Evolutionary conservation across 2,113 vertebrate genomes (phyloP).

Genomic region (Gadus macrocephalus): DNA sequence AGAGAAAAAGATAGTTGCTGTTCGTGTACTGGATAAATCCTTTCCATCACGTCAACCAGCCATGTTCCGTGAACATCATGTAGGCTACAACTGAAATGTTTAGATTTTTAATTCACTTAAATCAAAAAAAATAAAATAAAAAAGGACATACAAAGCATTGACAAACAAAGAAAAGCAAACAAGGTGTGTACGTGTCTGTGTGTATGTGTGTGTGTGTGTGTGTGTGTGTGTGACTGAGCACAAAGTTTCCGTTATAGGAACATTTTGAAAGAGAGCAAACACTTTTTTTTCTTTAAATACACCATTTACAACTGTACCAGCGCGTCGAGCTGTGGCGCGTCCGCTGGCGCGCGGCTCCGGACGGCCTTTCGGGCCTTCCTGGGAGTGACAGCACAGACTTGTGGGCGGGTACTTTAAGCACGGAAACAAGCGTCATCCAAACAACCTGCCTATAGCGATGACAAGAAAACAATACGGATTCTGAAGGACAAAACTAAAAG

Average conservation of each 20-base stretch:
- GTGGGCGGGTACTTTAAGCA: conserved; percentile 17
- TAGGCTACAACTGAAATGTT: conserved; percentile 56
- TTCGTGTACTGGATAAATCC: conserved; percentile 15
- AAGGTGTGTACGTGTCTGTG: conserved; percentile 28
- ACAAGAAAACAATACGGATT: too few relatives aligned
- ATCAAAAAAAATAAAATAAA: conserved; percentile 37
- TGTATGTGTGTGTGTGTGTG: conserved; percentile 31
- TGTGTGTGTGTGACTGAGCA: conserved; percentile 37
- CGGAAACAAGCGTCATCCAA: not conserved
- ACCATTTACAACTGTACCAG: conserved; percentile 57
- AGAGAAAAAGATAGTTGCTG: not conserved
- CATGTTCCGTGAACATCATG: conserved; percentile 37
- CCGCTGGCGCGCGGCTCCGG: conserved; percentile 33
- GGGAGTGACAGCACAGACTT: conserved; percentile 48
- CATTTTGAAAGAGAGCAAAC: conserved; percentile 42
- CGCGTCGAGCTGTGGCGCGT: conserved; percentile 32
- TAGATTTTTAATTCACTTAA: conserved; percentile 26
- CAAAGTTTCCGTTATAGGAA: conserved; percentile 51
- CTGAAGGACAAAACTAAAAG: too few relatives aligned
- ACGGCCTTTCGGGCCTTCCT: conserved; percentile 34
- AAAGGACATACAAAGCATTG: conserved; percentile 42
- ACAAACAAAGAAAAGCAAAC: conserved; percentile 40
- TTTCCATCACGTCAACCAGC: conserved; percentile 21
- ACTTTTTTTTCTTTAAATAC: conserved; percentile 58
- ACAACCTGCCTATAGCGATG: too few relatives aligned